phyloP scores from a whole-genome alignment of 2,888 invertebrate species.

The Papilio demoleus region DNA sequence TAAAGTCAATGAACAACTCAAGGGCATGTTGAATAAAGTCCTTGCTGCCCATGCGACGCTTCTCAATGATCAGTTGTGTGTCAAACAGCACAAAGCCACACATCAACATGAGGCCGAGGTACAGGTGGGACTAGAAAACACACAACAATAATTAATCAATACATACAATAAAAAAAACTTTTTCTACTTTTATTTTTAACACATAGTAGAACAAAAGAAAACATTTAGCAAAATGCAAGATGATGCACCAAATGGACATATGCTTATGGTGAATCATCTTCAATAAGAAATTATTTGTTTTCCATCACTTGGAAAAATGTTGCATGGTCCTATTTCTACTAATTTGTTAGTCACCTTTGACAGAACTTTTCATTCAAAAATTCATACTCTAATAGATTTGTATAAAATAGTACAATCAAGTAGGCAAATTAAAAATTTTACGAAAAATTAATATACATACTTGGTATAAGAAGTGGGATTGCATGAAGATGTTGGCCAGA shows the following conservation, averaged over 20 bases:
- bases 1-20: slow-evolving; percentile 97
- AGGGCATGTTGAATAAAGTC: slow-evolving; percentile 97
- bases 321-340: not conserved
- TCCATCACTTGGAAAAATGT: not conserved
- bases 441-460: slow-evolving; percentile 75
- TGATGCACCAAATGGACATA: too few relatives aligned
- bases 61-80: slow-evolving; percentile 98
- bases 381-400: too few relatives aligned
- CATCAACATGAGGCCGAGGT: slow-evolving; percentile 94
- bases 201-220: not conserved
- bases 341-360: not conserved
- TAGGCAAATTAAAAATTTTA: too few relatives aligned
- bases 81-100: slow-evolving; percentile 98
- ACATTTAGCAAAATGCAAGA: not conserved
- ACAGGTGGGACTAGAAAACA: slow-evolving; percentile 90
- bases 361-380: not conserved
- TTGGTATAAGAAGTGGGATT: slow-evolving; percentile 90
- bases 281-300: not conserved
- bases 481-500: slow-evolving; percentile 93
- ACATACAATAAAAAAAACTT: too few relatives aligned
- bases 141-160: not conserved
- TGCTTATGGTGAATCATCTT: not conserved
- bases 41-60: slow-evolving; percentile 93
- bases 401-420: too few relatives aligned
- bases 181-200: not conserved